Conservation (phyloP, 2,113 vertebrate genomes). For the Condylura cristata region DNA sequence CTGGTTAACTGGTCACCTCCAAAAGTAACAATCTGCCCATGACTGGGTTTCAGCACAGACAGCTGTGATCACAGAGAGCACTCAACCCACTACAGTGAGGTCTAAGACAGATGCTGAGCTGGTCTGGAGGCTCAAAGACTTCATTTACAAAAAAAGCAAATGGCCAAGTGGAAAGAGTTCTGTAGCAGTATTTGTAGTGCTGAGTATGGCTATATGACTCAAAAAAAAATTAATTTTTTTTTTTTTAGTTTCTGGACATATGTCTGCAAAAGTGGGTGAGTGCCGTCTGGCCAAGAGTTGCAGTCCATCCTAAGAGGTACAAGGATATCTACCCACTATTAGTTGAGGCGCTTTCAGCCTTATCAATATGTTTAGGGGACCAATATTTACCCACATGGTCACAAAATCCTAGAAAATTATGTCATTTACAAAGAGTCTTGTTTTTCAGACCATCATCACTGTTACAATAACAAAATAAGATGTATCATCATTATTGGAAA, state of each 20-base stretch:
- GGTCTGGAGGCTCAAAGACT: constrained; percentile 59
- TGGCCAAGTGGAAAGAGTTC: not conserved
- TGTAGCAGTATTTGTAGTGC: not conserved
- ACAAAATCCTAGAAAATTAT: not conserved
- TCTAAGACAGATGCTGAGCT: constrained; percentile 61
- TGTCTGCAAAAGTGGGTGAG: not conserved
- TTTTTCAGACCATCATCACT: not conserved
- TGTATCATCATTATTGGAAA: not conserved
- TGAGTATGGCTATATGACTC: not conserved
- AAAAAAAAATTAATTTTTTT: too few relatives aligned
- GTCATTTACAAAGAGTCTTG: not conserved
- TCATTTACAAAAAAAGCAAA: not conserved
- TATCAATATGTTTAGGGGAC: not conserved
- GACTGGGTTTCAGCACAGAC: constrained; percentile 56
- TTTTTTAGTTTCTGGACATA: not conserved
- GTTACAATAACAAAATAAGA: not conserved
- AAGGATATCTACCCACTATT: not conserved
- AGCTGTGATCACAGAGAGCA: constrained; percentile 66
- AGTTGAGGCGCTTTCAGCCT: constrained; percentile 20
- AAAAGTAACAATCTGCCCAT: not conserved
- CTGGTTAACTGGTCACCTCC: not conserved
- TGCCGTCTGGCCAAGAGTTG: too few relatives aligned
- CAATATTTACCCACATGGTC: not conserved
- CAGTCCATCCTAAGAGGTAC: not conserved
- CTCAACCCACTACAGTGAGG: not conserved